A percentile compares a stretch with the other conserved stretches of the same genome.
phyloP scores from a whole-genome alignment of 2,113 vertebrate genomes.

The Thunnus maccoyii region DNA sequence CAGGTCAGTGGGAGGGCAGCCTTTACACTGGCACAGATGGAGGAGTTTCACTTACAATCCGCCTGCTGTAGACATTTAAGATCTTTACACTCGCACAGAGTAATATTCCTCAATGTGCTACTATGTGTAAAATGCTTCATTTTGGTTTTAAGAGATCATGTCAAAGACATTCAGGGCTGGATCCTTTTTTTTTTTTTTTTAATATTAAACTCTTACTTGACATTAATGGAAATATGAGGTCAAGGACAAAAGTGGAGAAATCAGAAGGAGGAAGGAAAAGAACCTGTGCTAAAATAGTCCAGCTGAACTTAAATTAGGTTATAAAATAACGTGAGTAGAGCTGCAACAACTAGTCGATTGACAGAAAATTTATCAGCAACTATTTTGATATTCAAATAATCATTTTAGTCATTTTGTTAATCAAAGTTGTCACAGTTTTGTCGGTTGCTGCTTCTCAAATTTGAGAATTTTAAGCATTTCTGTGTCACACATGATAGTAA shows the following conservation, averaged over 20 bases:
- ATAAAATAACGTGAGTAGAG: not conserved
- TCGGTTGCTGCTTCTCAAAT: no score
- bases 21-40: slow-evolving; percentile 19
- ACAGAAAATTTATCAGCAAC: no score
- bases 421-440: no score
- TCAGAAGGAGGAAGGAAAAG: not conserved
- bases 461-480: no score
- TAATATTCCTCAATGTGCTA: not conserved
- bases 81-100: not conserved
- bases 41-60: slow-evolving; percentile 18
- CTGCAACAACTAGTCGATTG: no score
- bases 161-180: not conserved
- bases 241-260: not conserved
- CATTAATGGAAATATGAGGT: slow-evolving; percentile 3
- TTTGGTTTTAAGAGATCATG: not conserved
- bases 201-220: not conserved
- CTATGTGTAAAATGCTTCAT: not conserved
- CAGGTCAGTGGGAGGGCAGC: slow-evolving; percentile 36
- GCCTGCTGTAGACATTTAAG: slow-evolving; percentile 7
- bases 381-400: no score
- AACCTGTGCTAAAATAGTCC: not conserved
- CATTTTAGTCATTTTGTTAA: no score
- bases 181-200: not conserved
- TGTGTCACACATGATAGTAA: no score
- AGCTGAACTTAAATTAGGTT: slow-evolving; percentile 4